phyloP scores from a whole-genome alignment of 2,113 vertebrate species.

The Plectropomus leopardus region DNA sequence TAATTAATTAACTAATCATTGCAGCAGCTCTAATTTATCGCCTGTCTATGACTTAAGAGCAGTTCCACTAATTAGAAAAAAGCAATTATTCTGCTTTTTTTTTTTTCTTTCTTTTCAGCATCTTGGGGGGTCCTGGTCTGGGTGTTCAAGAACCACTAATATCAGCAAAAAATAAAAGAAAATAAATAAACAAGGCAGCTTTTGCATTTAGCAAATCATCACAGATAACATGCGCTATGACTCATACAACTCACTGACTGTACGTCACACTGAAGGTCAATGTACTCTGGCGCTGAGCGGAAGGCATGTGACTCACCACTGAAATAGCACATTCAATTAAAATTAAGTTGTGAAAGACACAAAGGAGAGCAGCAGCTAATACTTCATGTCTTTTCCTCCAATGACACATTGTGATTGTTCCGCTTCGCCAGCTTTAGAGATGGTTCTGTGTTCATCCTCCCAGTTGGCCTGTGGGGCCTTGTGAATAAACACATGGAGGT shows the following conservation, averaged over 20 bases:
- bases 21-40: no score
- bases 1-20: no score
- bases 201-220: constrained; percentile 55
- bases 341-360: constrained; percentile 68
- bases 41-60: not conserved
- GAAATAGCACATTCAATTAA: constrained; percentile 74
- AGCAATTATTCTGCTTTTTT: not conserved
- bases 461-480: constrained; percentile 72
- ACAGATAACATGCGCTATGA: constrained; percentile 65
- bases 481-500: constrained; percentile 79
- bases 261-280: constrained; percentile 74
- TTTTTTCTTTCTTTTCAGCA: not conserved
- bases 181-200: constrained; percentile 32
- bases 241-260: constrained; percentile 71
- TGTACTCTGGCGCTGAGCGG: constrained; percentile 46
- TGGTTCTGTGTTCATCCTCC: constrained; percentile 70
- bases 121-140: not conserved
- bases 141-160: not conserved
- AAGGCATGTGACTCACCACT: constrained; percentile 71
- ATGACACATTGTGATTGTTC: constrained; percentile 78
- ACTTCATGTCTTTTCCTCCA: constrained; percentile 61
- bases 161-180: not conserved
- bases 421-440: constrained; percentile 60
- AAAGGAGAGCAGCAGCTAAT: constrained; percentile 61
- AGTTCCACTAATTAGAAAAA: not conserved